Evolutionary conservation across 2,888 invertebrate species (phyloP), one percentile per base, ranked within the genome.

Genomic region (Sepiola atlantica): DNA sequence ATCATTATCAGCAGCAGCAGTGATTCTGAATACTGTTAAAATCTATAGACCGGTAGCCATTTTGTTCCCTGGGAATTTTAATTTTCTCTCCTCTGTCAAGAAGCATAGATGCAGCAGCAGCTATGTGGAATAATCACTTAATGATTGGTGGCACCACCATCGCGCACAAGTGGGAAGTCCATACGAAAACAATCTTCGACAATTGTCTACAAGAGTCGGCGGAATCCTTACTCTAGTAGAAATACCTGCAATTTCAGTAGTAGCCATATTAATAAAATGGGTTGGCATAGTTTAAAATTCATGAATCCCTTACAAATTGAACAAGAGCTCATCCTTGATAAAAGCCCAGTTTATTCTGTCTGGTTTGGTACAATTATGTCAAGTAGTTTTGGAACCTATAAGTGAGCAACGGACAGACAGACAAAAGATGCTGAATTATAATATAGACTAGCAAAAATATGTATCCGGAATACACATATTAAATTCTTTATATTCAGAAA

Each of bases 201-300:
- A 77, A 77, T 77, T 77, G 61, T 61, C 24, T 61, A 61, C 61
- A 18, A 77, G 77, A 28, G n/a, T 77, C 28, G n/a, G 77, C n/a
- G n/a, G 77, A 77, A n/a, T n/a, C 14, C 28, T 12, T n/a, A 77
- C 77, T 77, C 77, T 77, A n/a, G n/a, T 77, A 77, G n/a, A 77
- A n/a, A 77, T 77, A 77, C 77, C n/a, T n/a, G 77, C 77, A 77
- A 77, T n/a, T 77, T n/a, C 77, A 77, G 77, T n/a, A n/a, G n/a
- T 77, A n/a, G 77, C 61, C 77, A 77, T 77, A 12, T n/a, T 77
- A n/a, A n/a, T 77, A n/a, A 77, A n/a, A 77, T n/a, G n/a, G n/a
- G n/a, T n/a, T 77, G 77, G 77, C 77, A 77, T 77, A 77, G 77
- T 28, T 77, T 77, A 28, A 77, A 28, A 77, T 77, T 77, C n/a